A percentile compares a stretch with the other conserved stretches of the same genome.
Evolutionary conservation across 2,888 invertebrate genomes (phyloP).

Genomic region (Nasonovia ribisnigri): DNA sequence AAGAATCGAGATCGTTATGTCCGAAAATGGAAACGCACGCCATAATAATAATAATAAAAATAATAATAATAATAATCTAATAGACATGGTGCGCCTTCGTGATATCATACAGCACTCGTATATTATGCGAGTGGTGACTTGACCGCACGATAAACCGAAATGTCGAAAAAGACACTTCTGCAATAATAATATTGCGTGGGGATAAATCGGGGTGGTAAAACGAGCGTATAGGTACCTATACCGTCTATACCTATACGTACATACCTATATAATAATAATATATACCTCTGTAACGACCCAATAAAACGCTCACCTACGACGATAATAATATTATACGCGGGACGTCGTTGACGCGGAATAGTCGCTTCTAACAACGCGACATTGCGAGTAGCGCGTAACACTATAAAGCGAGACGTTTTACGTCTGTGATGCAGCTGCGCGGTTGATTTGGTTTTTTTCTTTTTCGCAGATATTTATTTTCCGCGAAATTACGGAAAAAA

Average conservation of each 20-base stretch:
- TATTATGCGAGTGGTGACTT: background rate
- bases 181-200: background rate
- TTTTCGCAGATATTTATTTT: background rate
- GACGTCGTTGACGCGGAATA: conserved; percentile 18
- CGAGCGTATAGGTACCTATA: background rate
- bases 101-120: background rate
- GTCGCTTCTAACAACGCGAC: background rate
- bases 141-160: conserved; percentile 21
- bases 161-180: background rate
- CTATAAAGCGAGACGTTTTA: background rate
- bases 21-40: background rate
- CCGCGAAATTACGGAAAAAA: background rate
- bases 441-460: background rate
- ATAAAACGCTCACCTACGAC: conserved; percentile 11
- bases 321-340: background rate
- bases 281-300: conserved; percentile 22
- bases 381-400: background rate
- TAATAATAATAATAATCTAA: background rate
- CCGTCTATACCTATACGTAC: too few relatives aligned
- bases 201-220: background rate
- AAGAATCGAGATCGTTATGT: background rate
- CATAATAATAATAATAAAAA: background rate
- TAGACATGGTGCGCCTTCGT: background rate
- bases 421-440: background rate
- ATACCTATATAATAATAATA: too few relatives aligned